These are phyloP conservation scores for Cygnus atratus DNA, from an alignment of 2,113 vertebrate genomes.

Conservation along the genomic window DNA sequence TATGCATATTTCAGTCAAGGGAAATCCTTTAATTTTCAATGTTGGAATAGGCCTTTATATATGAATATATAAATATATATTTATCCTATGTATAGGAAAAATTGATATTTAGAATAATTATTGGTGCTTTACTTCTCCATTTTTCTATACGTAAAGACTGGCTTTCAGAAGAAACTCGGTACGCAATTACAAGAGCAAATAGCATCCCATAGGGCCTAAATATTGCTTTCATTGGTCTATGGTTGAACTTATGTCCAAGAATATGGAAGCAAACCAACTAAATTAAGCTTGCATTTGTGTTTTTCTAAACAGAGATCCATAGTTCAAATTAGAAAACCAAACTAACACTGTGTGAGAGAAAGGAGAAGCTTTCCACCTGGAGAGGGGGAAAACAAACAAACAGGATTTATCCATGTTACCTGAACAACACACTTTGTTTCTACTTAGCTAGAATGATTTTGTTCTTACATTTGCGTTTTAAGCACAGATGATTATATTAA, in stretches of 20 bases:
- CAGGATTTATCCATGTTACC: neutral
- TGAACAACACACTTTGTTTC: neutral
- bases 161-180: neutral
- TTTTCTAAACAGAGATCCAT: neutral
- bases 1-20: fast-evolving
- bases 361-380: neutral
- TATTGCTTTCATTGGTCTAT: neutral
- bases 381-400: neutral
- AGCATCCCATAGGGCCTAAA: neutral
- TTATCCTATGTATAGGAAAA: neutral
- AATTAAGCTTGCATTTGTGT: neutral
- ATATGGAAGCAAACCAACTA: neutral
- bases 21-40: neutral
- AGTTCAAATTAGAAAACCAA: neutral
- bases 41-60: neutral
- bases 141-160: neutral
- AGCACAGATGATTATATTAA: neutral
- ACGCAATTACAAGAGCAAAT: neutral
- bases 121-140: neutral
- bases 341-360: neutral
- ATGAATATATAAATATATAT: too few relatives aligned
- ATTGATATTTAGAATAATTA: neutral
- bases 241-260: neutral
- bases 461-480: neutral
- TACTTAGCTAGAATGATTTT: neutral